Evolutionary conservation across 2,113 vertebrate genomes (phyloP).

Genomic region (Miniopterus natalensis): DNA sequence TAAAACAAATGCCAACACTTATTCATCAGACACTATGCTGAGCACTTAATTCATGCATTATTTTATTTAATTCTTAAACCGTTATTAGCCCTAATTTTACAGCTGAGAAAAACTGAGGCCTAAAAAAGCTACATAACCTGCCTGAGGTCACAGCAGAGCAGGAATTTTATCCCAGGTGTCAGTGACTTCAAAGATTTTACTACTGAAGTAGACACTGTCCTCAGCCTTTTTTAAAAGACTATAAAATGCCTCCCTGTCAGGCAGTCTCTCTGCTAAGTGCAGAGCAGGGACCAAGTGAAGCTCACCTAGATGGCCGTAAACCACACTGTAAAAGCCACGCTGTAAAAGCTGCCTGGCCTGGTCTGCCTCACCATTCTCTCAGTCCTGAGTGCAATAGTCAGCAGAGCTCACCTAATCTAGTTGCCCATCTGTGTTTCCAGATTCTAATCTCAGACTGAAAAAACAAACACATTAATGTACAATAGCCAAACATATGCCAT

Average conservation of each 20-base stretch:
- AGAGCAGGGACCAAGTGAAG: background rate
- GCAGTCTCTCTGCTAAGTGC: background rate
- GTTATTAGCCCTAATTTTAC: constrained; percentile 16
- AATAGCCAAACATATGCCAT: background rate
- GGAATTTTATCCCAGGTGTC: constrained; percentile 14
- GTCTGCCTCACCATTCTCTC: background rate
- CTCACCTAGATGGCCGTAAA: background rate
- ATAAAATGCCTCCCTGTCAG: background rate
- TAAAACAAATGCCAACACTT: background rate
- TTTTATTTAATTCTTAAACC: constrained; percentile 40
- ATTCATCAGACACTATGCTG: background rate
- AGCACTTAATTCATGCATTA: background rate
- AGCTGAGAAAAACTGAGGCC: background rate
- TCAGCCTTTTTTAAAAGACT: background rate
- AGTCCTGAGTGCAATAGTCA: background rate
- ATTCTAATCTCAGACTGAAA: background rate
- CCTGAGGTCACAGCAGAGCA: background rate
- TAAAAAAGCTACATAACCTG: constrained; percentile 8
- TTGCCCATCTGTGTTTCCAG: background rate
- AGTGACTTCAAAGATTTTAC: constrained; percentile 38
- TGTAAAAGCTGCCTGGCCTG: background rate
- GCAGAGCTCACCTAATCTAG: background rate
- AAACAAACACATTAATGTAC: background rate
- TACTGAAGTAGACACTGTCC: background rate
- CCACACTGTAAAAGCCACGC: background rate